phyloP scores from a whole-genome alignment of 2,888 invertebrate species.

The Galerucella pusilla region DNA sequence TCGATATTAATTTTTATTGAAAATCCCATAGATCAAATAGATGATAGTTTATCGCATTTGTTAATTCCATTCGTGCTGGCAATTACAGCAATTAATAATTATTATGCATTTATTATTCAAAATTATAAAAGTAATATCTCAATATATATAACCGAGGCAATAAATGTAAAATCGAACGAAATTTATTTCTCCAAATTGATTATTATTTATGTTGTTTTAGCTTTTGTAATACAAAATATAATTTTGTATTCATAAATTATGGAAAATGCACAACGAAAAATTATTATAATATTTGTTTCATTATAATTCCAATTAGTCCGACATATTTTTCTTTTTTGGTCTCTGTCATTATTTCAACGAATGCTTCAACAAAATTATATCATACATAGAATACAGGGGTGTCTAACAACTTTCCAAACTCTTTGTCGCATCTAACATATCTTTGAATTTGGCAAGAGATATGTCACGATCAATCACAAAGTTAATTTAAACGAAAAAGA shows the following conservation, averaged over 20 bases:
- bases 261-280: constrained; percentile 10
- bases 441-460: not conserved
- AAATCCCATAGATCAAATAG: constrained; percentile 32
- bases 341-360: constrained; percentile 19
- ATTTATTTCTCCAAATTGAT: constrained; percentile 33
- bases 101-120: constrained; percentile 39
- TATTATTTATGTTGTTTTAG: constrained; percentile 27
- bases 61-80: constrained; percentile 34
- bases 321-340: constrained; percentile 25
- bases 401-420: no score
- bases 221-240: constrained; percentile 29
- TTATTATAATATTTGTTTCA: constrained; percentile 30
- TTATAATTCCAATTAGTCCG: constrained; percentile 24
- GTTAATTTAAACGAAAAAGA: not conserved
- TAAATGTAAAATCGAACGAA: constrained; percentile 27
- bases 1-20: constrained; percentile 23
- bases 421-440: no score
- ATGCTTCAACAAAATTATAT: not conserved
- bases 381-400: not conserved
- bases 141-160: constrained; percentile 24
- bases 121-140: constrained; percentile 37
- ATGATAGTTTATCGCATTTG: constrained; percentile 39
- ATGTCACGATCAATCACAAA: not conserved
- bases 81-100: constrained; percentile 41
- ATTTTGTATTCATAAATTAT: constrained; percentile 30